A percentile compares a stretch with the other conserved stretches of the same genome.
Conservation (phyloP, 2,888 invertebrate genomes). For the Stenurella melanura region DNA sequence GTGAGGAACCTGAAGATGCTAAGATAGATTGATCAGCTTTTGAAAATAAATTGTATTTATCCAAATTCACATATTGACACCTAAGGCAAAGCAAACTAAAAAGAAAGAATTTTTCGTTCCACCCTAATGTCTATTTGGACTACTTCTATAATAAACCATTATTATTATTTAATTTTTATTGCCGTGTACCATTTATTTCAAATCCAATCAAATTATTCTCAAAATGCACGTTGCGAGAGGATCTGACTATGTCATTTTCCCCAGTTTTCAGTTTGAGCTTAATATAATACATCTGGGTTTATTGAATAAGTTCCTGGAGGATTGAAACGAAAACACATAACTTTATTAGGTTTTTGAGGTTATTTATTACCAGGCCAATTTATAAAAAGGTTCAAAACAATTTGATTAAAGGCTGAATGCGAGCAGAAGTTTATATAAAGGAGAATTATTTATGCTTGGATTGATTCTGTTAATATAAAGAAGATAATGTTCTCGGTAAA, state of each 20-base stretch:
- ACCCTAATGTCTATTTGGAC: too few relatives aligned
- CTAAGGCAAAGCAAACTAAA: too few relatives aligned
- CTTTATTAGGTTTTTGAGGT: slow-evolving; percentile 41
- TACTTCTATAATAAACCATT: too few relatives aligned
- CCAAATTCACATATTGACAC: too few relatives aligned
- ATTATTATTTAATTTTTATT: too few relatives aligned
- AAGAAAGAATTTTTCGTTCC: too few relatives aligned
- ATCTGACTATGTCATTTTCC: neutral
- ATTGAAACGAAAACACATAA: slow-evolving; percentile 39
- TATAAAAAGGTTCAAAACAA: slow-evolving; percentile 36
- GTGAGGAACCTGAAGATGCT: too few relatives aligned
- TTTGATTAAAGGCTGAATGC: slow-evolving; percentile 41
- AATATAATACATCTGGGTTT: slow-evolving; percentile 23
- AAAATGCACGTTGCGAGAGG: neutral
- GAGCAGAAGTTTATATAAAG: slow-evolving; percentile 41
- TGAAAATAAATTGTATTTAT: too few relatives aligned
- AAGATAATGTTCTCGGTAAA: slow-evolving; percentile 41
- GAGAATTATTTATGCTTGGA: slow-evolving; percentile 41
- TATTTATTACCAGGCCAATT: slow-evolving; percentile 39
- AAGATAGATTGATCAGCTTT: too few relatives aligned
- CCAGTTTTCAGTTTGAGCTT: neutral
- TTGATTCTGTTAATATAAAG: slow-evolving; percentile 42
- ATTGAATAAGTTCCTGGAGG: slow-evolving; percentile 20
- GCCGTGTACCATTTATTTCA: too few relatives aligned
- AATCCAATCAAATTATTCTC: neutral